Conservation (phyloP, 2,797 vertebrate species). For the Sebastes baramenuke region DNA sequence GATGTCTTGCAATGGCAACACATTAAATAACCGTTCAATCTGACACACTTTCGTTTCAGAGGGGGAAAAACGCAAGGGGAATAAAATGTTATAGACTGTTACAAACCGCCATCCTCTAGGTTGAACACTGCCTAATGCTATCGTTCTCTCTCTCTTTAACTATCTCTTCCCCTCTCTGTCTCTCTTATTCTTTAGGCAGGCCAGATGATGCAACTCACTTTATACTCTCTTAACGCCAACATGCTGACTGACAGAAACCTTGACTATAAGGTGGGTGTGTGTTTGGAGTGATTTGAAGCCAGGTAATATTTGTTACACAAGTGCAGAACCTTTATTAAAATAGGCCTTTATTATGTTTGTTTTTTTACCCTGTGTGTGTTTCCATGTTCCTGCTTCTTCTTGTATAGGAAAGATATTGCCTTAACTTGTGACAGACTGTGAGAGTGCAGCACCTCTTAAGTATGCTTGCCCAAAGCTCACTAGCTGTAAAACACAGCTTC, state of each 20-base stretch:
- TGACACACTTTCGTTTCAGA: slow-evolving; percentile 81
- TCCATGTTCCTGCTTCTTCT: background rate
- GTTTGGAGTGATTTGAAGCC: slow-evolving; percentile 18
- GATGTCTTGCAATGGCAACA: slow-evolving; percentile 84
- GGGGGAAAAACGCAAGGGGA: slow-evolving; percentile 69
- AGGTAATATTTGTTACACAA: slow-evolving; percentile 12
- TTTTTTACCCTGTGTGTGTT: slow-evolving; percentile 1
- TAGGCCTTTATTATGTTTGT: background rate
- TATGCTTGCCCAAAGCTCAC: slow-evolving; percentile 59
- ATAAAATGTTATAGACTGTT: slow-evolving; percentile 85
- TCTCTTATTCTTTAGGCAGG: slow-evolving; percentile 41
- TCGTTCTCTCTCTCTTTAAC: slow-evolving; percentile 50
- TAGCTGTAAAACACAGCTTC: slow-evolving; percentile 61
- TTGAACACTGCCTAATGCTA: slow-evolving; percentile 59
- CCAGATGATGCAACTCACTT: slow-evolving; percentile 57
- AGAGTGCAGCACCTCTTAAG: slow-evolving; percentile 45
- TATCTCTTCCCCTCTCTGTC: slow-evolving; percentile 25
- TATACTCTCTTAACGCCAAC: slow-evolving; percentile 53
- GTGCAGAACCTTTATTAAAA: background rate
- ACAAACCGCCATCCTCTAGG: slow-evolving; percentile 66
- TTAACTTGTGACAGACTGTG: slow-evolving; percentile 54
- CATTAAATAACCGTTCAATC: slow-evolving; percentile 86
- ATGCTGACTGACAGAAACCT: slow-evolving; percentile 63
- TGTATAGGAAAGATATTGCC: slow-evolving; percentile 26
- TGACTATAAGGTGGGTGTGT: slow-evolving; percentile 39